Percentiles rank a stretch among this genome's conserved stretches.
Evolutionary conservation across 2,113 vertebrate genomes (phyloP).

Genomic region (Lipotes vexillifer): DNA sequence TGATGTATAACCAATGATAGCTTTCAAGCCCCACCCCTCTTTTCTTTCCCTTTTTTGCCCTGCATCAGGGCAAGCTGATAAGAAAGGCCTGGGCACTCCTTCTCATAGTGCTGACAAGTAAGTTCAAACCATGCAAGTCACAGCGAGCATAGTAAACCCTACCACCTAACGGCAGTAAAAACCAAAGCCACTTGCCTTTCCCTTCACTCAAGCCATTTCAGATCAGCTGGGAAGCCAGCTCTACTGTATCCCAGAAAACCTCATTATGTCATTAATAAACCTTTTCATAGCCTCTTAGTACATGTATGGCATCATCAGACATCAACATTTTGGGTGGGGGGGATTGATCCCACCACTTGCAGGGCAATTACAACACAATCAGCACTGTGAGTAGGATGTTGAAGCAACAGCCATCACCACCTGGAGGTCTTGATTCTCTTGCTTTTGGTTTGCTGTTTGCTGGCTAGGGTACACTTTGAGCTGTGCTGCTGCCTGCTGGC

Average conservation of each 20-base stretch:
- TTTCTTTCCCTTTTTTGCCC: background rate
- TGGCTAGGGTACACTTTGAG: background rate
- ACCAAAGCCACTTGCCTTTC: background rate
- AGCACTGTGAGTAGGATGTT: background rate
- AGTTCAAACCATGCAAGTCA: background rate
- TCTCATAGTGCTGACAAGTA: background rate
- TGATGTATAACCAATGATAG: background rate
- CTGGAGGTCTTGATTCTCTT: background rate
- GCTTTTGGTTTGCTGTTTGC: background rate
- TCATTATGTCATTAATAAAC: background rate
- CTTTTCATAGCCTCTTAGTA: background rate
- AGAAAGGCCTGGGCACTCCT: background rate
- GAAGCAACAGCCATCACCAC: background rate
- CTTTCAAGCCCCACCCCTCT: background rate
- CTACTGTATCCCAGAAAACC: background rate
- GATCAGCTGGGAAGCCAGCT: background rate
- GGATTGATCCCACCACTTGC: background rate
- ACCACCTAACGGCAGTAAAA: background rate
- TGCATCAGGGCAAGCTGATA: background rate
- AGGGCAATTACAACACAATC: background rate
- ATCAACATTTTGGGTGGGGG: background rate
- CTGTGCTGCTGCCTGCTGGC: background rate
- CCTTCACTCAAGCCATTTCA: conserved; percentile 28
- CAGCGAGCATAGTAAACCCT: background rate
- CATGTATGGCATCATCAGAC: background rate